These are phyloP conservation scores for Argyresthia goedartella DNA, from an alignment of 2,888 invertebrate genomes.

Conservation along the genomic window DNA sequence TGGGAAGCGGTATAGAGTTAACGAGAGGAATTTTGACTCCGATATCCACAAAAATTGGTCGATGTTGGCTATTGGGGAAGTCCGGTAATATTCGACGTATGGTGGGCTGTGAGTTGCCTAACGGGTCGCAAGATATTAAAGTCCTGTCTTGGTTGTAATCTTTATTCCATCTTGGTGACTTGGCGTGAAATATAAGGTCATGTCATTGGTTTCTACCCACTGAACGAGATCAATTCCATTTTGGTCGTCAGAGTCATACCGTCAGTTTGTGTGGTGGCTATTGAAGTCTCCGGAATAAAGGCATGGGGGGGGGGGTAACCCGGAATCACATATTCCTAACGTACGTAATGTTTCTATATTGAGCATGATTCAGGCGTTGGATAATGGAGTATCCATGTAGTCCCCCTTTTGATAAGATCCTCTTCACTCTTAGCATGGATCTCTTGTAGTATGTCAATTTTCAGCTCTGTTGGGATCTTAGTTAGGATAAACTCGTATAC, in stretches of 20 bases:
- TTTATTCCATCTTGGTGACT: not conserved
- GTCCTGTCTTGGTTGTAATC: not conserved
- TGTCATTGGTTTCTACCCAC: not conserved
- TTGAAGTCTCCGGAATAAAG: slow-evolving; percentile 2
- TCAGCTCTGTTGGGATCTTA: too few species aligned
- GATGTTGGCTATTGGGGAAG: not conserved
- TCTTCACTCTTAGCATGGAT: not conserved
- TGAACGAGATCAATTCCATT: too few species aligned
- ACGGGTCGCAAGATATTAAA: not conserved
- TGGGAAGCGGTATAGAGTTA: not conserved
- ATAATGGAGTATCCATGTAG: slow-evolving; percentile 1
- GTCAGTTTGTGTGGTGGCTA: too few species aligned
- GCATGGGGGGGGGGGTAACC: not conserved
- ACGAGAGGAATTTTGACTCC: not conserved
- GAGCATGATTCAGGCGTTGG: not conserved
- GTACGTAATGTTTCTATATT: slow-evolving; percentile 5
- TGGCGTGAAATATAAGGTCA: not conserved
- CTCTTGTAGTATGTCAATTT: not conserved
- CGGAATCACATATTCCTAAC: not conserved
- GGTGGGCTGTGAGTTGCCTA: not conserved
- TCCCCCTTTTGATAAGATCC: not conserved
- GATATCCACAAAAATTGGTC: not conserved
- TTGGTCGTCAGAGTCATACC: too few species aligned
- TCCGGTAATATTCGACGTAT: too few species aligned
- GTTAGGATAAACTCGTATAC: too few species aligned